Base-by-base conservation (phyloP, 1,140 invertebrate genomes). In the Drosophila ficusphila region DNA sequence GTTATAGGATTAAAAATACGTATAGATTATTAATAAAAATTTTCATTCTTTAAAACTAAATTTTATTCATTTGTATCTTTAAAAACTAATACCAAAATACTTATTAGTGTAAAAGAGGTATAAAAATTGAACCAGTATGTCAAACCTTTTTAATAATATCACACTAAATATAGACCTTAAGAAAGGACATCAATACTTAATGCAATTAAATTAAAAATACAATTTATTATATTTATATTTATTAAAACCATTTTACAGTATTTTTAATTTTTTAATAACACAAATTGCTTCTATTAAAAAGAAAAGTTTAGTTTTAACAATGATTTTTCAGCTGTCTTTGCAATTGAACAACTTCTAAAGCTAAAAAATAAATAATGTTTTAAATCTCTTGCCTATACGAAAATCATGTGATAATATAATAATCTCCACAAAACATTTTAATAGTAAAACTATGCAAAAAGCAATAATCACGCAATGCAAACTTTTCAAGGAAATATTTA, bases 321-420 rank as follows among this genome's bases (percentile, higher is more conserved):
- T 54, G 47, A 70, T 60, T 70, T 41, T 47, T 71, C 38, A 49
- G 64, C 67, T 62, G 47, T 73, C 56, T 42, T 53, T 33, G 67
- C 54, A 67, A 71, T 71, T 71, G 27, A 52, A 64, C 53, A 58
- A 81, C 60, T 74, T 86, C 47, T 79, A 76, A 79, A 86, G 60
- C 57, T 81, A 86, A 54, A 72, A 78, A 47, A 76, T 79, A 73
- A 62, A 44, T 62, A 62, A 62, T 64, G 54, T 85, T 76, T 79
- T 76, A 85, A 85, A 85, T 86, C 81, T 86, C 81, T 86, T 86
- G 81, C 81, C 81, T 86, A 85, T 86, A 88, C 79, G 82, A 86
- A 86, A 86, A 88, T 81, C 82, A 86, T 86, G 81, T 86, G 81
- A 86, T 86, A 86, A 88, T 86, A 86, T 74, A 86, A 86, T 86